These are phyloP conservation scores for Pristionchus mayeri DNA, from an alignment of 2,888 invertebrate species.

Conservation along the genomic window DNA sequence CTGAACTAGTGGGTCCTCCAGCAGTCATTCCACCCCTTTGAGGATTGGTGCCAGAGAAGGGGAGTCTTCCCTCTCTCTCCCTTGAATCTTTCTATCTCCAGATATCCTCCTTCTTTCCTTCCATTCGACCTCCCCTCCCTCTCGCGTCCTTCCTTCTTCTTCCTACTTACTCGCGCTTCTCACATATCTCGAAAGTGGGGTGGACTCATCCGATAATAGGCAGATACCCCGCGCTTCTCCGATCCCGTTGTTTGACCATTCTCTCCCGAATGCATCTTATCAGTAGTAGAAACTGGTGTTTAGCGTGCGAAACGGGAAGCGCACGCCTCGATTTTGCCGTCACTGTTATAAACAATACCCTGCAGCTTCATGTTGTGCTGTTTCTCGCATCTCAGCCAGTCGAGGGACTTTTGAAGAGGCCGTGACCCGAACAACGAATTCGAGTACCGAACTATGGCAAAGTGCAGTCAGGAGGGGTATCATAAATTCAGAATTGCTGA, in stretches of 20 bases:
- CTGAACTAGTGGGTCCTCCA: not conserved
- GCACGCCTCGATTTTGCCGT: no score
- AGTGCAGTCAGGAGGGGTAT: not conserved
- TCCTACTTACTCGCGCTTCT: constrained; percentile 40
- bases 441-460: no score
- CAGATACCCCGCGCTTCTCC: not conserved
- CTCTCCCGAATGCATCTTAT: not conserved
- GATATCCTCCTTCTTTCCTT: constrained; percentile 31
- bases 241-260: not conserved
- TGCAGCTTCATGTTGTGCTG: no score
- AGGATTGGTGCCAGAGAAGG: constrained; percentile 10
- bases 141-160: constrained; percentile 6
- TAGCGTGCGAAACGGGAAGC: no score
- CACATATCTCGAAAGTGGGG: constrained; percentile 32
- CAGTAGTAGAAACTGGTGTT: not conserved
- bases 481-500: constrained; percentile 19
- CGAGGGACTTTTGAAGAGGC: no score
- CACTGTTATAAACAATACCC: no score
- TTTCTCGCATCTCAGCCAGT: no score
- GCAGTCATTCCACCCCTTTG: constrained; percentile 13
- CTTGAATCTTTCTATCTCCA: constrained; percentile 26
- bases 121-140: constrained; percentile 5
- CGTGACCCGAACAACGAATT: no score
- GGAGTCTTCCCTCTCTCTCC: not conserved
- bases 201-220: constrained; percentile 34